Base-by-base conservation (phyloP, 2,888 invertebrate species). In the Cyaniris semiargus region DNA sequence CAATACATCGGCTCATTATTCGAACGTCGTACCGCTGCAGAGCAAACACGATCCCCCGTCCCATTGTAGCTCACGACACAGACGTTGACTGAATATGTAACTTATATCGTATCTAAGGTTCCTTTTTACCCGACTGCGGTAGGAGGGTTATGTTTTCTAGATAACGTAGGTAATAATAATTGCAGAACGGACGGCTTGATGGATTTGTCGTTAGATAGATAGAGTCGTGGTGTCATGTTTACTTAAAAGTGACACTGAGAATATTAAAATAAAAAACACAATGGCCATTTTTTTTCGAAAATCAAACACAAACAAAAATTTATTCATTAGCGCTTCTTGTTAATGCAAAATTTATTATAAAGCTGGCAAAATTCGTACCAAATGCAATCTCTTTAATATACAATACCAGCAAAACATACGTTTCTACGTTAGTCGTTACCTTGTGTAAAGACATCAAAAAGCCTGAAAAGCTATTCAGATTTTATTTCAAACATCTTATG, bases 1-100 rank as follows among this genome's bases (percentile, higher is more conserved):
- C 86, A 85, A 83, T 81, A 84, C 85, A 86, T 83, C 83, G 81
- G 83, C 83, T 87, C 85, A 87, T 87, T 88, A 87, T 88, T 84
- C 85, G 83, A 82, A 81, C 81, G 81, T 82, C 84, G 85, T 86
- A 79, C 78, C 81, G 81, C 79, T 79, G 78, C 81, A 79, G 80
- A 81, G 80, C 81, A 83, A 83, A 83, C 83, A 83, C 79, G 81
- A 80, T 80, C 72, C 70, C 77, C 80, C 76, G 76, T 56, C 76
- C 77, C 77, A 74, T 79, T 76, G 77, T 76, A 34, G 76, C 77
- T 79, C 80, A 80, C 79, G 78, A 78, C 78, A 77, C 71, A 75
- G 71, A 80, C 80, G 79, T 77, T 78, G 48, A 23, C 31, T 38
- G 79, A 80, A 80, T 80, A 80, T 74, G 31, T 78, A 23, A 27